Base-by-base conservation (phyloP, 2,888 invertebrate genomes). In the Ferdinandea cuprea region DNA sequence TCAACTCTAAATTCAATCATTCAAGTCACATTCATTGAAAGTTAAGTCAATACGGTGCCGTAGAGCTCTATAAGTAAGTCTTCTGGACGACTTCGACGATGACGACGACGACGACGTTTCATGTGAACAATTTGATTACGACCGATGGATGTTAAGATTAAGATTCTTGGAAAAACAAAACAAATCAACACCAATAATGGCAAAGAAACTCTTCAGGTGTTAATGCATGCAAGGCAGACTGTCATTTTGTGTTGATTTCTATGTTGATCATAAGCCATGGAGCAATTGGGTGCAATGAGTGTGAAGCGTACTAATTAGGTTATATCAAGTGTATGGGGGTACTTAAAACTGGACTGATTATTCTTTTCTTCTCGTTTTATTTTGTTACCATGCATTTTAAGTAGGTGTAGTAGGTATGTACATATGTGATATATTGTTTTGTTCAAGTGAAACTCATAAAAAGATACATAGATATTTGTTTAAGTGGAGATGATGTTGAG, bases 261-360 rank as follows among this genome's bases (percentile, higher is more conserved):
- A 15, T 54, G 28, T 46, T 44, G 42, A 72, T 61, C 50, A 61
- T 71, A 48, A 58, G 65, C 46, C 17, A 56, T 30, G 42, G 30
- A 68, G 58, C 40, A 74, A 74, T 74, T 74, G 73, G 65, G 65
- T 58, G 65, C 65, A 66, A 48, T 63, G 21, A 73, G 56, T 74
- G 73, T 50, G 73, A 66, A 56, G 73, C 73, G 48, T 74, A 74
- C 73, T 74, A 74, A 74, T 74, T 66, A 74, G 73, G 58, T 48
- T 65, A 58, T 40, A 65, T 65, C 56, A 25, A 48, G 25, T 56
- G 21, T 48, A 21, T 50, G 56, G 21, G 40, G 25, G 40, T 40
- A 65, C 37, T 52, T 37, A 66, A 56, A 74, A 66, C 21, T 40
- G 17, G 73, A 74, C 44, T 44, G 19, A 66, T 73, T 65, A n/a